phyloP scores from a whole-genome alignment of 2,113 vertebrate species.

The Corydoras maculifer region DNA sequence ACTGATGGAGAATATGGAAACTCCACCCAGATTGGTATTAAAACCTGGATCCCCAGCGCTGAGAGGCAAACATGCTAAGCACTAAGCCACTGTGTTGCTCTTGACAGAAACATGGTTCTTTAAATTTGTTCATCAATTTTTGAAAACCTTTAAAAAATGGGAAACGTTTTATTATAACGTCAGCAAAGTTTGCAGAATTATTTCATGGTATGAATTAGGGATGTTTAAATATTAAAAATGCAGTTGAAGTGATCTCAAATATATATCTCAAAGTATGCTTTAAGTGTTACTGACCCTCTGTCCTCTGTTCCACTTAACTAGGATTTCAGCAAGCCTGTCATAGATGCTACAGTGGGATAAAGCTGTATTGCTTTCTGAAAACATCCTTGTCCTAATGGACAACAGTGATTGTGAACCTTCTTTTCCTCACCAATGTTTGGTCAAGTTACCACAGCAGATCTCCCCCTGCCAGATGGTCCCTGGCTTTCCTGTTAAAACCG shows the following conservation, averaged over 20 bases:
- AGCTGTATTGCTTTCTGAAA: slow-evolving; percentile 67
- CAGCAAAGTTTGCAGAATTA: too few species aligned
- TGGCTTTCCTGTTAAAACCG: slow-evolving; percentile 32
- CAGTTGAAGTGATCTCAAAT: neutral
- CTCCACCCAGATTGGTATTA: too few species aligned
- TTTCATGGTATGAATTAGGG: too few species aligned
- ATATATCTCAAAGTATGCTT: slow-evolving; percentile 5
- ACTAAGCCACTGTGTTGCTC: too few species aligned
- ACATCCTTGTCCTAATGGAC: slow-evolving; percentile 68
- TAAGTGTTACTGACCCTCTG: slow-evolving; percentile 12
- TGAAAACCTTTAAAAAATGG: too few species aligned
- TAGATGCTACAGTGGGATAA: slow-evolving; percentile 53
- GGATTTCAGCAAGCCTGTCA: slow-evolving; percentile 39
- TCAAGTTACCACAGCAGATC: slow-evolving; percentile 61
- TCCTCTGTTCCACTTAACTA: slow-evolving; percentile 20
- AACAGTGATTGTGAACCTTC: slow-evolving; percentile 58
- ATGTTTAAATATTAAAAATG: too few species aligned
- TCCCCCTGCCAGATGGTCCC: slow-evolving; percentile 47
- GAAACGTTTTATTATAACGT: too few species aligned
- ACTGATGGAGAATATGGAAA: too few species aligned
- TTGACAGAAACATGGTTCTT: slow-evolving; percentile 46
- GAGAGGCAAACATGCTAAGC: too few species aligned
- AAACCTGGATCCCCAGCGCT: too few species aligned
- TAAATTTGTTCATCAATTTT: too few species aligned
- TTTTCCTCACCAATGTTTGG: slow-evolving; percentile 50